phyloP scores from a whole-genome alignment of 2,888 invertebrate genomes.

The Agrotis puta region DNA sequence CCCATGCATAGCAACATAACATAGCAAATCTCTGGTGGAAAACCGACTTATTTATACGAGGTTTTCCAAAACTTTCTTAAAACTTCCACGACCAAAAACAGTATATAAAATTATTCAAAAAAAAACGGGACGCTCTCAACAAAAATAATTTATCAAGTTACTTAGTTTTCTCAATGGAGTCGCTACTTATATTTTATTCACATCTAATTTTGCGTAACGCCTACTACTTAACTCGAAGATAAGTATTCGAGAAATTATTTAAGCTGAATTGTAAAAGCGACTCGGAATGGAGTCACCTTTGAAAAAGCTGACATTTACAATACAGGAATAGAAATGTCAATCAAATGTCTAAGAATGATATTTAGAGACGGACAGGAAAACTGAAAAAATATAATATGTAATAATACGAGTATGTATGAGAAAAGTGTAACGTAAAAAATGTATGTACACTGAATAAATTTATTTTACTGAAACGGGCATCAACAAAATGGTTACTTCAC shows the following conservation, averaged over 20 bases:
- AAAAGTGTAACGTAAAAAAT: not conserved
- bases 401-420: too few species aligned
- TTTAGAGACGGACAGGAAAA: constrained; percentile 13
- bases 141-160: constrained; percentile 13
- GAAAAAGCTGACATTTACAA: constrained; percentile 16
- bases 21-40: too few species aligned
- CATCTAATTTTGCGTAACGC: constrained; percentile 7
- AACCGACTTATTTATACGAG: not conserved
- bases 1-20: too few species aligned
- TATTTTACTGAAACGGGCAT: too few species aligned
- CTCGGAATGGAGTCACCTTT: not conserved
- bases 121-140: not conserved
- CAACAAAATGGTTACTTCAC: too few species aligned
- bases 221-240: constrained; percentile 24
- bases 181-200: constrained; percentile 47
- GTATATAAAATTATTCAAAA: not conserved
- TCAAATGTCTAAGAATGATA: constrained; percentile 34
- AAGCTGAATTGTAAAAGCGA: constrained; percentile 7
- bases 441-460: not conserved
- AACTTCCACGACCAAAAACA: not conserved
- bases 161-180: constrained; percentile 7
- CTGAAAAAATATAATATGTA: constrained; percentile 4
- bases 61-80: not conserved
- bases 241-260: constrained; percentile 25
- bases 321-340: constrained; percentile 28